Conservation (phyloP, 2,797 vertebrate genomes). For the Echiichthys vipera region DNA sequence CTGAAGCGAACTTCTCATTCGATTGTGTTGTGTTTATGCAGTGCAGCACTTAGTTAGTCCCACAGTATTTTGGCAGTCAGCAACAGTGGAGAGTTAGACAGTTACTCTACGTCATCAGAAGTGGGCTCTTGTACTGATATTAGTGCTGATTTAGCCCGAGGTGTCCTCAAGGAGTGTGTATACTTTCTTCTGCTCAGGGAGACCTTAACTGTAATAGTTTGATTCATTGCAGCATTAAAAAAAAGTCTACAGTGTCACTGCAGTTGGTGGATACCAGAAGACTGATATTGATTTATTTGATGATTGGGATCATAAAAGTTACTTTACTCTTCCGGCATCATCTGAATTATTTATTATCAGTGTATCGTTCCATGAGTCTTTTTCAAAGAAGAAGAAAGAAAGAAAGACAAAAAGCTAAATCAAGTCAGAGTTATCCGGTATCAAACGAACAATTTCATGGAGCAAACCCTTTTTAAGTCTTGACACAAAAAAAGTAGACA, state of each 20-base stretch:
- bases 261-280: slow-evolving; percentile 29
- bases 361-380: background rate
- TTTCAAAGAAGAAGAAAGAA: slow-evolving; percentile 1
- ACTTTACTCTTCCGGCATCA: background rate
- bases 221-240: slow-evolving; percentile 70
- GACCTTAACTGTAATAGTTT: slow-evolving; percentile 71
- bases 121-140: slow-evolving; percentile 56
- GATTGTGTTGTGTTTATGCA: background rate
- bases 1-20: background rate
- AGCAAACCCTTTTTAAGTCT: slow-evolving; percentile 24
- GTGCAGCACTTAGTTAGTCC: background rate
- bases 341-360: no score
- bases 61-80: background rate
- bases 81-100: background rate
- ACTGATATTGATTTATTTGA: slow-evolving; percentile 20
- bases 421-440: background rate
- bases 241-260: slow-evolving; percentile 41
- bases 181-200: slow-evolving; percentile 70
- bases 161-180: slow-evolving; percentile 72
- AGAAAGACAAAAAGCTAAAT: background rate
- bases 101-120: slow-evolving; percentile 27
- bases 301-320: background rate
- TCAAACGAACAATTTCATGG: slow-evolving; percentile 1
- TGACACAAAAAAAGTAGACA: slow-evolving; percentile 19
- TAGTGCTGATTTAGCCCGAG: slow-evolving; percentile 71